Percentiles rank a stretch among this genome's conserved stretches.
phyloP scores from a whole-genome alignment of 2,888 invertebrate genomes.

The Opisthograptis luteolata region DNA sequence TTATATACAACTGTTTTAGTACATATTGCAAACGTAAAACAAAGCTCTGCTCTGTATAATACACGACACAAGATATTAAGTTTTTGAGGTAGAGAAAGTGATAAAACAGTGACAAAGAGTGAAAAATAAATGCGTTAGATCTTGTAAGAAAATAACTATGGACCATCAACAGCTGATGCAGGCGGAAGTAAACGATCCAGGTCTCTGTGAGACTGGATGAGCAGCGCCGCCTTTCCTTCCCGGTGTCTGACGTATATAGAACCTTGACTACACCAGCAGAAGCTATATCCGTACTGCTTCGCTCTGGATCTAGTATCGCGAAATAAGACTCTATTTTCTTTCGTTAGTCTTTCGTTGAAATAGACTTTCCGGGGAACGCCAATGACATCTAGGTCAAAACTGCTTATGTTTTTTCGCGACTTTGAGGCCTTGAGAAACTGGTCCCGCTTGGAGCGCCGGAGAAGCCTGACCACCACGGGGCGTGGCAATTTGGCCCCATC shows the following conservation, averaged over 20 bases:
- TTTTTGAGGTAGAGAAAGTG: too few species aligned
- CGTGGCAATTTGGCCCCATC: slow-evolving; percentile 13
- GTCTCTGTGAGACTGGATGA: neutral
- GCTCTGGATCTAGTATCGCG: slow-evolving; percentile 2
- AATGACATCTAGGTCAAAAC: neutral
- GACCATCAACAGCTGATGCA: neutral
- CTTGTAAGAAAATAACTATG: neutral
- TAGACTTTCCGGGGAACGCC: slow-evolving; percentile 1
- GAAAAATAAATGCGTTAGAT: neutral
- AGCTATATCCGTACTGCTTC: slow-evolving; percentile 1
- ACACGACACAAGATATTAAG: neutral
- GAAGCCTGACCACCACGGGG: slow-evolving; percentile 9
- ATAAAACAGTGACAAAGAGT: too few species aligned
- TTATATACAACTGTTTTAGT: too few species aligned
- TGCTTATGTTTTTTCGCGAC: slow-evolving; percentile 1
- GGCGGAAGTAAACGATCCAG: slow-evolving; percentile 17
- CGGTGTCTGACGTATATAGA: slow-evolving; percentile 9
- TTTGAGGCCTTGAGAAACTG: neutral
- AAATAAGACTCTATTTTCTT: slow-evolving; percentile 10
- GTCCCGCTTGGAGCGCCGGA: slow-evolving; percentile 5
- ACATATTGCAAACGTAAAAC: too few species aligned
- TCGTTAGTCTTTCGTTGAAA: neutral
- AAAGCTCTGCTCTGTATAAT: too few species aligned
- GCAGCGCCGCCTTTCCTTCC: slow-evolving; percentile 8
- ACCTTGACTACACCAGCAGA: slow-evolving; percentile 9